A percentile compares a stretch with the other conserved stretches of the same genome.
Evolutionary conservation across 2,888 invertebrate species (phyloP).

Genomic region (Silvanus unidentatus): DNA sequence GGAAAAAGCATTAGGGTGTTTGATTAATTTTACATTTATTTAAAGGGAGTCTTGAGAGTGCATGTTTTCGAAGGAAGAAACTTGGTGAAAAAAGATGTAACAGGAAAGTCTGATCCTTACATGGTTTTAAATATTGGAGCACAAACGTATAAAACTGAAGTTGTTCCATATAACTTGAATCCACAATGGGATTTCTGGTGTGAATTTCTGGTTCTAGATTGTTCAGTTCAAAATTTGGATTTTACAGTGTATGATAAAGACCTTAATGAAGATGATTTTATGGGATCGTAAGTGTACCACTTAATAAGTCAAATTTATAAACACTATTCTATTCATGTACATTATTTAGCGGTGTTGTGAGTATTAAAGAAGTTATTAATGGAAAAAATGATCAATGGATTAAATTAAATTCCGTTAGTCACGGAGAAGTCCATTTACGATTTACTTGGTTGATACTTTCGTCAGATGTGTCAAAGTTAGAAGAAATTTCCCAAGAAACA

Average conservation of each 20-base stretch:
- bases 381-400: slow-evolving; percentile 45
- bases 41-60: slow-evolving; percentile 84
- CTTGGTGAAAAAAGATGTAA: slow-evolving; percentile 88
- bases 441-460: slow-evolving; percentile 82
- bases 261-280: slow-evolving; percentile 33
- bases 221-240: slow-evolving; percentile 32
- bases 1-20: too few species aligned
- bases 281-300: slow-evolving; percentile 31
- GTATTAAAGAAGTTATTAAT: slow-evolving; percentile 29
- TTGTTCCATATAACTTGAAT: slow-evolving; percentile 84
- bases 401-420: slow-evolving; percentile 85
- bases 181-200: slow-evolving; percentile 97
- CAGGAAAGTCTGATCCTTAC: slow-evolving; percentile 95
- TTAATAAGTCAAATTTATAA: too few species aligned
- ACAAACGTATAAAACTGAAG: slow-evolving; percentile 84
- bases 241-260: slow-evolving; percentile 36
- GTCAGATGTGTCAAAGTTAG: slow-evolving; percentile 60
- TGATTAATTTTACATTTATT: too few species aligned
- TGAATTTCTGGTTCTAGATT: slow-evolving; percentile 35
- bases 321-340: too few species aligned
- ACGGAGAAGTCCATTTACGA: slow-evolving; percentile 83
- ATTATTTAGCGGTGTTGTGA: slow-evolving; percentile 64
- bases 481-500: slow-evolving; percentile 64
- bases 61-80: slow-evolving; percentile 90
- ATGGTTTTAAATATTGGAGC: slow-evolving; percentile 83